Evolutionary conservation across 2,888 invertebrate species (phyloP).

Genomic region (Pandemis corylana): DNA sequence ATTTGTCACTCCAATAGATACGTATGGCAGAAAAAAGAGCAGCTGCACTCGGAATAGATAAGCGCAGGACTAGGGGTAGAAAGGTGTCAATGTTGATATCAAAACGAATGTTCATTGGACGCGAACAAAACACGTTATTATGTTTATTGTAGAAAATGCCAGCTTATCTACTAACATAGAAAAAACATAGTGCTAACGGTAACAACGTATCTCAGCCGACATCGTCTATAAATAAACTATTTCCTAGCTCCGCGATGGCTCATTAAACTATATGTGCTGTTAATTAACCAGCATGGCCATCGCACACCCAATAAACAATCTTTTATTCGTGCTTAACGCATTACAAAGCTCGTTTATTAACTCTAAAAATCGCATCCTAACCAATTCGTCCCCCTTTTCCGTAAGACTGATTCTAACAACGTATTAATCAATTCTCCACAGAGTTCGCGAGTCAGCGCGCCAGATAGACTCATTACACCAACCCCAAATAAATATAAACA

Average conservation of each 20-base stretch:
- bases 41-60: slow-evolving; percentile 37
- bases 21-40: slow-evolving; percentile 32
- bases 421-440: slow-evolving; percentile 85
- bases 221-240: slow-evolving; percentile 21
- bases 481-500: slow-evolving; percentile 85
- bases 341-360: slow-evolving; percentile 70
- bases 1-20: slow-evolving; percentile 29
- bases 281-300: slow-evolving; percentile 36
- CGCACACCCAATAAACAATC: slow-evolving; percentile 47
- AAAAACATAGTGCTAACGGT: neutral
- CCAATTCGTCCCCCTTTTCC: slow-evolving; percentile 76
- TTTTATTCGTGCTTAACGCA: slow-evolving; percentile 60
- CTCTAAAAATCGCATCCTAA: slow-evolving; percentile 69
- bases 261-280: slow-evolving; percentile 40
- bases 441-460: slow-evolving; percentile 83
- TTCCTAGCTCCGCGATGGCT: slow-evolving; percentile 17
- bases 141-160: slow-evolving; percentile 10
- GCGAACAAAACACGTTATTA: slow-evolving; percentile 7
- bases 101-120: slow-evolving; percentile 27
- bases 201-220: neutral
- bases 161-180: slow-evolving; percentile 8
- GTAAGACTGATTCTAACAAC: slow-evolving; percentile 81
- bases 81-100: slow-evolving; percentile 38
- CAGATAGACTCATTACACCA: slow-evolving; percentile 82
- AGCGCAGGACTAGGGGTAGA: slow-evolving; percentile 36